phyloP scores from a whole-genome alignment of 37 sponge, comb jelly and placozoan genomes.

The Hormiphora californensis region DNA sequence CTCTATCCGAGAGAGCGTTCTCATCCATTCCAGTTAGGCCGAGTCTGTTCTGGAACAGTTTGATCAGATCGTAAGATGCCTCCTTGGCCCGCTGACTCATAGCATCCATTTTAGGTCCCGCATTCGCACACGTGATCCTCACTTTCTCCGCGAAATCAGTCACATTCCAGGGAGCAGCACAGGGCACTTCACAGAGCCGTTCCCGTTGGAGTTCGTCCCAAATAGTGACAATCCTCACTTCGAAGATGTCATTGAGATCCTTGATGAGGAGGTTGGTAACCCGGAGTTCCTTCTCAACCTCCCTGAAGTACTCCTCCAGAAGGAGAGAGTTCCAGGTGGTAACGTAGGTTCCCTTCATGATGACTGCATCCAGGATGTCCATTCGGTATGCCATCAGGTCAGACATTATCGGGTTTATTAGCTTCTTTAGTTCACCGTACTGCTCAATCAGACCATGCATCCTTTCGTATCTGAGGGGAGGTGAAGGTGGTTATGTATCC shows the following conservation, averaged over 20 bases:
- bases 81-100: conserved; percentile 46
- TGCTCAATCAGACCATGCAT: background rate
- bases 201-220: background rate
- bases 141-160: background rate
- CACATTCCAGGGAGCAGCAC: background rate
- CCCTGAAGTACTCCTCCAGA: conserved; percentile 31
- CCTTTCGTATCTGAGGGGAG: background rate
- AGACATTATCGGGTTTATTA: conserved; percentile 44
- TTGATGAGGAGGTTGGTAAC: background rate
- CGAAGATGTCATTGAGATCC: conserved; percentile 47
- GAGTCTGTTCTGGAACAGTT: background rate
- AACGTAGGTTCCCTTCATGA: conserved; percentile 24
- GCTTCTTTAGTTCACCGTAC: background rate
- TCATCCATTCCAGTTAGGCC: conserved; percentile 14
- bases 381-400: conserved; percentile 34
- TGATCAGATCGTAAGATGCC: background rate
- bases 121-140: conserved; percentile 1
- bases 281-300: background rate
- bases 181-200: background rate
- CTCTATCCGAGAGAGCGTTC: background rate
- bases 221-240: conserved; percentile 24
- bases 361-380: conserved; percentile 48
- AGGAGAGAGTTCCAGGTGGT: conserved; percentile 45
- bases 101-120: background rate
- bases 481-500: background rate